phyloP scores from a whole-genome alignment of 2,113 vertebrate genomes.

The Sorex fumeus region DNA sequence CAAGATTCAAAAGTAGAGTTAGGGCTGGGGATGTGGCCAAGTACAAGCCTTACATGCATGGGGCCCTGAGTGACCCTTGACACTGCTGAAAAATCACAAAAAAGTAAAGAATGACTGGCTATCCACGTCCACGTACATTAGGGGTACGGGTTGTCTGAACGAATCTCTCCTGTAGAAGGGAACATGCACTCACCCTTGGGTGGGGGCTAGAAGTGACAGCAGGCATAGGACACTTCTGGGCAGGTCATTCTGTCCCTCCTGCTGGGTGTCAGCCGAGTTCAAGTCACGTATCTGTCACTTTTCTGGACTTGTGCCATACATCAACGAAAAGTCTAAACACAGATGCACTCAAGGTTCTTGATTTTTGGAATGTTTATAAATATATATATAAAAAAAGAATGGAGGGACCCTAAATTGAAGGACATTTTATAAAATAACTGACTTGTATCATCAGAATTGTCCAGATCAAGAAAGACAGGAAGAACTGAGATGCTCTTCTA shows the following conservation, averaged over 20 bases:
- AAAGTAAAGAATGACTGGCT: no score
- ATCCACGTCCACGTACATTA: no score
- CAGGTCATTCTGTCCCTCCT: not conserved
- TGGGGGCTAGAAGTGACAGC: no score
- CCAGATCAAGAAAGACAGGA: no score
- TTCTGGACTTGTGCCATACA: not conserved
- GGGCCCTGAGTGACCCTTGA: no score
- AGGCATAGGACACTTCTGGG: not conserved
- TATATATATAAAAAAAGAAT: not conserved
- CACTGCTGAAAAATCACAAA: no score
- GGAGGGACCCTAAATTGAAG: not conserved
- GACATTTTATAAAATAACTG: no score
- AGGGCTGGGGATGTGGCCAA: no score
- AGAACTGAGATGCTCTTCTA: no score
- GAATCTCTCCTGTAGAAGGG: not conserved
- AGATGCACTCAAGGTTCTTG: not conserved
- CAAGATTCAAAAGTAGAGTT: no score
- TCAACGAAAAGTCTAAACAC: not conserved
- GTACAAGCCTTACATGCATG: no score
- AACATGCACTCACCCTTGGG: not conserved
- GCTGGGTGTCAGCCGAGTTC: not conserved
- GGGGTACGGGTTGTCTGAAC: constrained; percentile 15
- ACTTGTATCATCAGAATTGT: no score
- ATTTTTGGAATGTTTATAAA: not conserved
- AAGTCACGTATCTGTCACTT: not conserved